Base-by-base conservation (phyloP, 2,888 invertebrate species). In the Tridacna gigas region DNA sequence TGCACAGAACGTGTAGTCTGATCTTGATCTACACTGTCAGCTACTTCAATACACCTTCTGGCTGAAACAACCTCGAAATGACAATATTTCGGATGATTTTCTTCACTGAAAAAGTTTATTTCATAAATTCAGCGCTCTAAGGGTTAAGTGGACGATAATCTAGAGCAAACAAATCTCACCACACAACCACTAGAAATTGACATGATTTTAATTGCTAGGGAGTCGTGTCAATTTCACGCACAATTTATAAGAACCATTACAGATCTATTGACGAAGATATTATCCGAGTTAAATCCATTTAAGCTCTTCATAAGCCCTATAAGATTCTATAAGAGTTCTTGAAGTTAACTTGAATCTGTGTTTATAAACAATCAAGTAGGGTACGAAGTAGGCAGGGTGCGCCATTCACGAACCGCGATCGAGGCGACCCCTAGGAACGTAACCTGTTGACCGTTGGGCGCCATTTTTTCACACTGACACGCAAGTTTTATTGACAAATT, bases 191-290 rank as follows among this genome's bases (percentile, higher is more conserved):
- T 75, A 25, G 75, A 63, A 61, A 47, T n/a, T 61, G 61, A 77
- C 77, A 82, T 66, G 48, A 20, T 76, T 81, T 74, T 82, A 77
- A 82, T 82, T 82, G 74, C 56, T 61, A 7, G 47, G 48, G 63
- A 63, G 74, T 74, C 74, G 73, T 77, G 80, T 77, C 83, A 79
- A 80, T 77, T 83, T 80, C 69, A 80, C 74, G 77, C 74, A 51
- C 67, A 67, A 74, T 77, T 83, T 74, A 80, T 9, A 77, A 67
- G 45, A 74, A 73, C 74, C 60, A 63, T 63, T 37, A 63, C 47
- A 47, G 5, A 61, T 13, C 63, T 47, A 63, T 61, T 45, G 63
- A 51, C 71, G 28, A 51, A 25, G 71, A 51, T 25, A 51, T 71
- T 71, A 71, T 26, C 71, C 48, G 11, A 71, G 25, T 80, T 69